These are phyloP conservation scores for Campaea margaritaria DNA, from an alignment of 2,888 invertebrate species.

Conservation along the genomic window DNA sequence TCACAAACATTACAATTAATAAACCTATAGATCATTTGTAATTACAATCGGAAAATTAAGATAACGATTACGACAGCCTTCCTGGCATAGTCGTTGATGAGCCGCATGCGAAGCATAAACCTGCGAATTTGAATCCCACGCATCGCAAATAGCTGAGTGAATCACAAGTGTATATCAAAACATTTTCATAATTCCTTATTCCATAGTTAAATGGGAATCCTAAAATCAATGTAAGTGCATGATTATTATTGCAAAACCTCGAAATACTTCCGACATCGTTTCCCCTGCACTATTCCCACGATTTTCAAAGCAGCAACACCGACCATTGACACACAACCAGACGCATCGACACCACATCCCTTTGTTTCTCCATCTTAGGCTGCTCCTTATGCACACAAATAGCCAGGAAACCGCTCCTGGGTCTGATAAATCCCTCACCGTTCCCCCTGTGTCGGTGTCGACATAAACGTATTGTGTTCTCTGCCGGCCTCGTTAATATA, in stretches of 20 bases:
- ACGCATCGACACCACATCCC: slow-evolving; percentile 15
- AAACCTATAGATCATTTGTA: no score
- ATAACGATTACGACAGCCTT: no score
- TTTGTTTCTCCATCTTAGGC: slow-evolving; percentile 14
- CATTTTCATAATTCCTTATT: no score
- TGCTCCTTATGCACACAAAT: slow-evolving; percentile 47
- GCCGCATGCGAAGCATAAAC: no score
- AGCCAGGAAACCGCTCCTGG: slow-evolving; percentile 61
- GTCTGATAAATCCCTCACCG: slow-evolving; percentile 66
- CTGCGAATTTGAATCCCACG: no score
- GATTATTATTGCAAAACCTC: neutral
- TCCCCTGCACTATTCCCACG: neutral
- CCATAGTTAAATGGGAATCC: no score
- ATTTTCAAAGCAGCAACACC: neutral
- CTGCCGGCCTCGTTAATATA: slow-evolving; percentile 38
- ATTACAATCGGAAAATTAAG: no score
- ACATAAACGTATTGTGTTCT: slow-evolving; percentile 58
- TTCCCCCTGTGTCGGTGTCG: slow-evolving; percentile 52
- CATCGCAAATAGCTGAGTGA: no score
- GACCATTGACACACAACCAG: neutral
- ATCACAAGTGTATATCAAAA: no score
- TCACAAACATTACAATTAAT: no score
- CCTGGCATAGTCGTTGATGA: no score
- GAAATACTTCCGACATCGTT: neutral
- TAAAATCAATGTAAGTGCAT: no score